Base-by-base conservation (phyloP, 2,797 vertebrate genomes). In the Apodemus agrarius region DNA sequence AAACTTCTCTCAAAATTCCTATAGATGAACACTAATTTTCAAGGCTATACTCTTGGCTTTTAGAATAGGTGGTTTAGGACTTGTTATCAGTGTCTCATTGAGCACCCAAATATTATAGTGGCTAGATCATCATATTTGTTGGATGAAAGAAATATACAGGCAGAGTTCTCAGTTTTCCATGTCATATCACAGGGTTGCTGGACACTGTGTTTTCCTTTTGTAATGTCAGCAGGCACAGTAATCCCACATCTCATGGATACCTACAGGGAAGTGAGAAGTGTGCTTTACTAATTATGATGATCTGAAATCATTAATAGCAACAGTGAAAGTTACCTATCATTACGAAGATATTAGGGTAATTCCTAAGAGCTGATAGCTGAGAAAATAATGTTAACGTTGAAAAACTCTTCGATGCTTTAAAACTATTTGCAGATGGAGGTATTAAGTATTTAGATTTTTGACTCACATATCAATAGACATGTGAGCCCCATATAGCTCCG, bases 381-480 rank as follows among this genome's bases (percentile, higher is more conserved):
- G 91, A 95, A 96, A 96, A 85, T 83, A 94, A 80, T 89, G 90
- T 37, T 90, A 24, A 93, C 91, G 37, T 78, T 89, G 79, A 49
- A 93, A 95, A 97, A 94, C 75, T 78, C 40, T 24, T 40, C 0
- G 16, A 79, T 40, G 34, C 46, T 87, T 88, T 10, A 74, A 91
- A 79, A 46, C 37, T 59, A 46, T 78, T 90, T 74, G 72, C n/a
- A 43, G 34, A 57, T 9, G 85, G 63, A 88, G 74, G 67, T 63
- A 79, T 7, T 95, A 61, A 79, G 37, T 16, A 67, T 49, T n/a
- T 43, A 65, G 43, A 91, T 24, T 14, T 88, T 52, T 92, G 89
- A 96, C 61, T 90, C 52, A 40, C 52, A 57, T 84, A 80, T 63
- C 6, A 94, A 75, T 1, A 78, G 79, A 89, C 19, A 57, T 40